phyloP scores from a whole-genome alignment of 2,888 invertebrate genomes.

The Lagria hirta region DNA sequence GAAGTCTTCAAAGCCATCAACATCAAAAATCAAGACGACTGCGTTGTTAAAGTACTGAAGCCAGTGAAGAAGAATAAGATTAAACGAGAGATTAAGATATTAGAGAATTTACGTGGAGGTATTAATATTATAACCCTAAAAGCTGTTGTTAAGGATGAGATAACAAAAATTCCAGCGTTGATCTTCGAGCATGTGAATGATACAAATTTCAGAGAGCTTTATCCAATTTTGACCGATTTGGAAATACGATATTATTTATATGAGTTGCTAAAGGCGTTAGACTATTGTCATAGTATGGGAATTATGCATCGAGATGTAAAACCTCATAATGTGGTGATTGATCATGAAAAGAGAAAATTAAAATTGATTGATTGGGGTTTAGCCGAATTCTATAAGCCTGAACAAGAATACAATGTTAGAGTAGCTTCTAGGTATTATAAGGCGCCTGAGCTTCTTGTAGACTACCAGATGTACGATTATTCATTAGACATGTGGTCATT shows the following conservation, averaged over 20 bases:
- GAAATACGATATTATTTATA: slow-evolving; percentile 53
- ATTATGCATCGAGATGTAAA: slow-evolving; percentile 54
- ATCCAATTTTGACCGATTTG: slow-evolving; percentile 47
- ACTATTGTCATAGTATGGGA: slow-evolving; percentile 52
- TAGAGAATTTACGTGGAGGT: slow-evolving; percentile 49
- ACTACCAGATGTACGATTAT: slow-evolving; percentile 52
- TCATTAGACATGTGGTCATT: slow-evolving; percentile 53
- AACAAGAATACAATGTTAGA: slow-evolving; percentile 51
- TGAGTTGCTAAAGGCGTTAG: slow-evolving; percentile 53
- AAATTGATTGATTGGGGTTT: slow-evolving; percentile 52
- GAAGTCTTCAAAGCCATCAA: slow-evolving; percentile 51
- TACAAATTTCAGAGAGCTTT: slow-evolving; percentile 51
- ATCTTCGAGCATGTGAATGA: slow-evolving; percentile 50
- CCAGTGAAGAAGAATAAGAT: slow-evolving; percentile 52
- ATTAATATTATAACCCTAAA: slow-evolving; percentile 48
- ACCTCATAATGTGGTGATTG: slow-evolving; percentile 52
- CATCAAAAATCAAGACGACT: slow-evolving; percentile 42
- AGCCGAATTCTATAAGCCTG: slow-evolving; percentile 52
- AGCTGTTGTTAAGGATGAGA: slow-evolving; percentile 41
- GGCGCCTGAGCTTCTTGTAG: slow-evolving; percentile 51
- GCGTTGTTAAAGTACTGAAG: slow-evolving; percentile 51
- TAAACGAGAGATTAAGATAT: slow-evolving; percentile 52
- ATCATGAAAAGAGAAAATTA: slow-evolving; percentile 45
- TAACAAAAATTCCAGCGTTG: slow-evolving; percentile 43
- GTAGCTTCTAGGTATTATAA: slow-evolving; percentile 53